These are phyloP conservation scores for Castor canadensis DNA, from an alignment of 2,113 vertebrate species.

Conservation along the genomic window DNA sequence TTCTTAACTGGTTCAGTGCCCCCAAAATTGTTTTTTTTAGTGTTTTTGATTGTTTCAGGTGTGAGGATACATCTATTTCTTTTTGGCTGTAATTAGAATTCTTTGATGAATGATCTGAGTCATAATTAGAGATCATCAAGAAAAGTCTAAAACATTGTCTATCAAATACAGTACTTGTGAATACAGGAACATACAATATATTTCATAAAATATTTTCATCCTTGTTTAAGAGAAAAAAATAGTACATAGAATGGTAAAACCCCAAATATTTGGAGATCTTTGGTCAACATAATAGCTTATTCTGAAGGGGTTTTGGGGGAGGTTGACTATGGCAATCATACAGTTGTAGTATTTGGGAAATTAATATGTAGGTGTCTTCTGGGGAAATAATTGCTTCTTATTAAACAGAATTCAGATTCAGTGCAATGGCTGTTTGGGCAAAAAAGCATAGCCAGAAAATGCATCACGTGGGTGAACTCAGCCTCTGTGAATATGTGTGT, in stretches of 20 bases:
- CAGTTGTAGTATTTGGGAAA: background rate
- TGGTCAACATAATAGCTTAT: background rate
- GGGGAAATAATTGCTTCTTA: background rate
- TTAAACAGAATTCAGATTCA: background rate
- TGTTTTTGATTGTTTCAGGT: background rate
- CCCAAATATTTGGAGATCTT: background rate
- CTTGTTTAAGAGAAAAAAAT: background rate
- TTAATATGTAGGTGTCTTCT: background rate
- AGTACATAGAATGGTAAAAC: background rate
- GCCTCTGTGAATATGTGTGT: background rate
- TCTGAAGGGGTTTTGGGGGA: background rate
- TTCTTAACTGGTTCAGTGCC: background rate
- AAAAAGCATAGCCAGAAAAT: background rate
- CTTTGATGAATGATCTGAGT: background rate
- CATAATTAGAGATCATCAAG: background rate
- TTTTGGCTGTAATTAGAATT: background rate
- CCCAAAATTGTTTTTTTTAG: background rate
- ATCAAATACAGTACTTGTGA: background rate
- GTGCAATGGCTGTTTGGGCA: no score
- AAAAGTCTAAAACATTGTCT: background rate
- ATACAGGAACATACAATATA: background rate
- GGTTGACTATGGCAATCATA: background rate
- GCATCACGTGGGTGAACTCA: background rate
- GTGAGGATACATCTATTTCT: background rate
- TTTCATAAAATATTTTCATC: background rate